Base-by-base conservation (phyloP, 2,888 invertebrate genomes). In the Neoaliturus tenellus region DNA sequence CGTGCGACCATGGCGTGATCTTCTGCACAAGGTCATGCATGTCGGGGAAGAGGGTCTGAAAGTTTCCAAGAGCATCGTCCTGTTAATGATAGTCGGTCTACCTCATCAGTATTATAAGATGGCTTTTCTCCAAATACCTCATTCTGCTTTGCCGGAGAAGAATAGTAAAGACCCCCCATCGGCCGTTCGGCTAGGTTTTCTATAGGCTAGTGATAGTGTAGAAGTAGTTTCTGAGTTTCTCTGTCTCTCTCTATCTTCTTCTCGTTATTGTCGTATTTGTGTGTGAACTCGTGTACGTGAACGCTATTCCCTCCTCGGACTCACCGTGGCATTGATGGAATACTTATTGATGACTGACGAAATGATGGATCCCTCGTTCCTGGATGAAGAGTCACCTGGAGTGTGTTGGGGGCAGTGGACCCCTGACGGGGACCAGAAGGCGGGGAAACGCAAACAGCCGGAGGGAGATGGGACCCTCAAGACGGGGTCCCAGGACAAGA, bases 81-180 rank as follows among this genome's bases (percentile, higher is more conserved):
- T 83, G 67, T 39, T 67, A 44, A 35, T 20, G 86, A 81, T 85
- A 84, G 83, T 58, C n/a, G n/a, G 48, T 75, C 51, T 75, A 17
- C 44, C 33, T 69, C 81, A 85, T 44, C 86, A 85, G 81, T 84
- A 85, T 69, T 86, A 86, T 82, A 86, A 87, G 81, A 87, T 88
- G 88, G 87, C 88, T 78, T 87, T 88, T 51, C 85, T 88, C 58
- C 87, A 88, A 81, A 86, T 88, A 82, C 87, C 88, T 62, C 88
- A 88, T 86, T 88, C 87, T 82, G 88, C 88, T 55, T 85, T 87
- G 71, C 88, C 88, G 73, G 88, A 88, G 86, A 88, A 88, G 83
- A 88, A 88, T 69, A 87, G 87, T 78, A 88, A 88, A 86, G 88
- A 88, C 84, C 88, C 88, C 83, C 88, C 88, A 84, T 82, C 75